Conservation (phyloP, 2,888 invertebrate species). For the Apantesis nais region DNA sequence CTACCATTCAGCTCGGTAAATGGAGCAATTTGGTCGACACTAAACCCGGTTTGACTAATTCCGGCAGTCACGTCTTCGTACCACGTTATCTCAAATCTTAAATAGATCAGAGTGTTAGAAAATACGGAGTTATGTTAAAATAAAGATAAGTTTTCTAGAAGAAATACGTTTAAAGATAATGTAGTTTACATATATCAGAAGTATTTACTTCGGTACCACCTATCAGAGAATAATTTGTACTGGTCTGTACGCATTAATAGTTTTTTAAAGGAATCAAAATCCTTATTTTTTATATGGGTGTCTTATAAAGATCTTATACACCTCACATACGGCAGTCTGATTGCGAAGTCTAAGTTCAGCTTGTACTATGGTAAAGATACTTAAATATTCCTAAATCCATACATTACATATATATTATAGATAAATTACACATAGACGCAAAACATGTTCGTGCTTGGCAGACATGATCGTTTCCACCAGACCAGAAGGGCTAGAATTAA, state of each 20-base stretch:
- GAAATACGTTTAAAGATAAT: neutral
- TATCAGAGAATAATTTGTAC: neutral
- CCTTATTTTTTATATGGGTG: too few species aligned
- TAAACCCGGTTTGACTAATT: constrained; percentile 8
- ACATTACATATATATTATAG: too few species aligned
- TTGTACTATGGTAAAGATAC: too few species aligned
- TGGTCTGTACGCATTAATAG: neutral
- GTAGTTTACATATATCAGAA: neutral
- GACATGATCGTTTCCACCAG: too few species aligned
- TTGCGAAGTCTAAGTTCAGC: too few species aligned
- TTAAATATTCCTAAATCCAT: too few species aligned
- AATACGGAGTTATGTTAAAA: neutral
- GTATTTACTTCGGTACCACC: neutral
- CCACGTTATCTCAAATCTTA: constrained; percentile 4
- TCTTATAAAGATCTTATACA: too few species aligned
- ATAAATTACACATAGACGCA: too few species aligned
- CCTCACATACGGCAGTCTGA: too few species aligned
- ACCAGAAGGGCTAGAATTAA: too few species aligned
- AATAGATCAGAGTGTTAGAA: neutral
- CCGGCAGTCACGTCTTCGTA: constrained; percentile 7
- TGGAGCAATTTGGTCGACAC: constrained; percentile 6
- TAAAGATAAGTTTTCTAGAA: neutral
- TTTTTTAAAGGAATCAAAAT: neutral
- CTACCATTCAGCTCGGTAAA: neutral
- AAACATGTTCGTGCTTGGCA: too few species aligned